Evolutionary conservation across 1,140 invertebrate species (phyloP).

Genomic region (Drosophila trapezifrons): DNA sequence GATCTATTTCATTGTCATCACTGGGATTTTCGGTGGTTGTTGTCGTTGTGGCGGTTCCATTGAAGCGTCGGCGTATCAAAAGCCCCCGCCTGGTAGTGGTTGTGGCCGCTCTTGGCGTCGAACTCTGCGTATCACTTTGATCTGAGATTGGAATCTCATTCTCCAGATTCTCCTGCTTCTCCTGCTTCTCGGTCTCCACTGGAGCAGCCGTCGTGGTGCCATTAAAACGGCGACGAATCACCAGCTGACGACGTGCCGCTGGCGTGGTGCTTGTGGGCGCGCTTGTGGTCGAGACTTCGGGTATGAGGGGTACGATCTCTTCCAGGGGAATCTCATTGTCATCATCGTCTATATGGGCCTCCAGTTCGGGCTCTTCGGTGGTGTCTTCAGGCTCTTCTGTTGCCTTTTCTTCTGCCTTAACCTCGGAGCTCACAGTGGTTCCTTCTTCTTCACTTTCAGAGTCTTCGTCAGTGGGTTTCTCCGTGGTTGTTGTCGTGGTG

Average conservation of each 20-base stretch:
- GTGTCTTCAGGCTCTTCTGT: not conserved
- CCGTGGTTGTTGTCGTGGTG: slow-evolving; percentile 28
- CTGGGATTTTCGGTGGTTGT: slow-evolving; percentile 23
- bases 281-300: not conserved
- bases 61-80: slow-evolving; percentile 47
- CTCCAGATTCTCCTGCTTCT: slow-evolving; percentile 22
- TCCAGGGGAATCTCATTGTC: slow-evolving; percentile 32
- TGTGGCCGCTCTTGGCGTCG: slow-evolving; percentile 1
- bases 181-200: too few species aligned
- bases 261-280: not conserved
- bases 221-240: slow-evolving; percentile 47
- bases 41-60: slow-evolving; percentile 22
- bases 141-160: slow-evolving; percentile 8
- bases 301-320: not conserved
- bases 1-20: slow-evolving; percentile 28
- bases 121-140: slow-evolving; percentile 7
- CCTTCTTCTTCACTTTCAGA: not conserved
- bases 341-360: slow-evolving; percentile 29
- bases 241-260: slow-evolving; percentile 24
- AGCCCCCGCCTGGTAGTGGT: slow-evolving; percentile 22
- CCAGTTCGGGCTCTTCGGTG: slow-evolving; percentile 26
- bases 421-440: not conserved
- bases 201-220: slow-evolving; percentile 2
- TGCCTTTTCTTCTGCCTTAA: not conserved
- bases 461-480: not conserved